These are phyloP conservation scores for Chrysolina oricalcia DNA, from an alignment of 2,888 invertebrate genomes.

Conservation along the genomic window DNA sequence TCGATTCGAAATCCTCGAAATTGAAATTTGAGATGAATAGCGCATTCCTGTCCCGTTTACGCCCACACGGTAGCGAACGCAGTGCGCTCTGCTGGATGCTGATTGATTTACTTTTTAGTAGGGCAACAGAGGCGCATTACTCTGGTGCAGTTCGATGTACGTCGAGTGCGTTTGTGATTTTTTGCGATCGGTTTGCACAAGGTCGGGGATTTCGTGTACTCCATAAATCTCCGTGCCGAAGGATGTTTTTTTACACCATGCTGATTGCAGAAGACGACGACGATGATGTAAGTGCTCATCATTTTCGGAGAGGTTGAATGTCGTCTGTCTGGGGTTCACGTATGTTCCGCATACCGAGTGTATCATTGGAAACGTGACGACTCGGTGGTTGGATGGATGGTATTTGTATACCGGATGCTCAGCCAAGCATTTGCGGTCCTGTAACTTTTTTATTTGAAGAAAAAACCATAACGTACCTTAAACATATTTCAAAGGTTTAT, in stretches of 20 bases:
- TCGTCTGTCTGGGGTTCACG: background rate
- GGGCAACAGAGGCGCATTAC: slow-evolving; percentile 48
- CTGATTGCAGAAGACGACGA: slow-evolving; percentile 45
- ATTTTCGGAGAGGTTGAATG: background rate
- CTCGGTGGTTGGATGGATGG: background rate
- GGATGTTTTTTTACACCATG: slow-evolving; percentile 47
- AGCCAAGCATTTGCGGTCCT: too few species aligned
- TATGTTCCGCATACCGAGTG: background rate
- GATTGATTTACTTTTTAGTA: slow-evolving; percentile 53
- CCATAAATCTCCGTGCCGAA: background rate
- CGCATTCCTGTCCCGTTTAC: slow-evolving; percentile 6
- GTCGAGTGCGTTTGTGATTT: background rate
- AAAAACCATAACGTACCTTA: too few species aligned
- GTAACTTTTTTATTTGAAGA: too few species aligned
- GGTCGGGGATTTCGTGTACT: slow-evolving; percentile 22
- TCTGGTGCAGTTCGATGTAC: slow-evolving; percentile 32
- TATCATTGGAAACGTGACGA: background rate
- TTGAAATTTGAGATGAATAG: slow-evolving; percentile 40
- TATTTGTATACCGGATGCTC: too few species aligned
- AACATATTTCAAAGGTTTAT: too few species aligned
- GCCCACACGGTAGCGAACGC: slow-evolving; percentile 29
- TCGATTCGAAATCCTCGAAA: slow-evolving; percentile 6
- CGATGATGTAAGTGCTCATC: slow-evolving; percentile 22
- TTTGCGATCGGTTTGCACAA: background rate
- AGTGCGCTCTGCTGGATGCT: slow-evolving; percentile 44